Base-by-base conservation (phyloP, 2,113 vertebrate species). In the Halcyon senegalensis region DNA sequence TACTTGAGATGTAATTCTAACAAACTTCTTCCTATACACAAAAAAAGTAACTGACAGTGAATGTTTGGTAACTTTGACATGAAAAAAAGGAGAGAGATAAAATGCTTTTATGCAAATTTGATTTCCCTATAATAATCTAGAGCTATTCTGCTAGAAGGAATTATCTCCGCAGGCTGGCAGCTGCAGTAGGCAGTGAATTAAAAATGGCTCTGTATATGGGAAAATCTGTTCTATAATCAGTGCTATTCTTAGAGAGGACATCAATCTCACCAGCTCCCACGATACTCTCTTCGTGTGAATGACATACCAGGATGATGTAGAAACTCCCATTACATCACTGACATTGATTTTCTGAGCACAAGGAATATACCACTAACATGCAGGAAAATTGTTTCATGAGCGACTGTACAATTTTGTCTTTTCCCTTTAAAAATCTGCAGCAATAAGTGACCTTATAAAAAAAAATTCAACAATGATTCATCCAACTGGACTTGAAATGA, bases 91-190 rank as follows among this genome's bases (percentile, higher is more conserved):
- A 77, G 74, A 84, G 80, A 97, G 97, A 98, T 97, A 96, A 98
- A 97, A 98, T 82, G 96, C 98, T 98, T 98, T 98, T 97, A 98
- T 98, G 98, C 97, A 98, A 98, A 99, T 98, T 97, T 98, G 98
- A 98, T 98, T 98, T 98, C 95, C 96, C 97, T 98, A 97, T 98
- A 98, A 98, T 99, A 98, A 98, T 98, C 97, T 97, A 98, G 95
- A 97, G 95, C 97, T 98, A 98, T 98, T 98, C 98, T 97, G 97
- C 97, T 98, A 96, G 98, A 97, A 98, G 98, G 98, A 98, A 98
- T 98, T 98, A 98, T 98, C 98, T 98, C 98, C 28, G 48, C 96
- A 97, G 98, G 98, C 98, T 98, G 98, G 98, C 98, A 98, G 98
- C 98, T 98, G 98, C 97, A 98, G 97, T 97, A 98, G 98, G 97